Evolutionary conservation across 2,113 vertebrate genomes (phyloP).

Genomic region (Himantopus leucocephalus): DNA sequence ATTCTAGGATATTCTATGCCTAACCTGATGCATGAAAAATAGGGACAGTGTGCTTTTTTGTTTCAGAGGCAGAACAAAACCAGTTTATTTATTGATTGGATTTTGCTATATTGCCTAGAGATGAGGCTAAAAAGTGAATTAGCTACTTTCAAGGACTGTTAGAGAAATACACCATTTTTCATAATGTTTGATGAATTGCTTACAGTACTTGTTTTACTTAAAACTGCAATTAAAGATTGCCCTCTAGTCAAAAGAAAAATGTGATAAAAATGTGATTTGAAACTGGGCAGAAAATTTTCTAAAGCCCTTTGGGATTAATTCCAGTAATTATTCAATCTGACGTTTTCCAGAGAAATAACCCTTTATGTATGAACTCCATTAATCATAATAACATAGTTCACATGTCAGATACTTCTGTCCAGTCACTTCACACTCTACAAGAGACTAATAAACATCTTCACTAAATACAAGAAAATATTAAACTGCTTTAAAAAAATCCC

Average conservation of each 20-base stretch:
- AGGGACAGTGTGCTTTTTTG: background rate
- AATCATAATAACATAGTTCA: slow-evolving; percentile 53
- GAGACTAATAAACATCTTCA: slow-evolving; percentile 18
- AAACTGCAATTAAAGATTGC: slow-evolving; percentile 66
- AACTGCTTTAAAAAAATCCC: background rate
- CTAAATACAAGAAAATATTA: background rate
- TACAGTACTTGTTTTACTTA: slow-evolving; percentile 58
- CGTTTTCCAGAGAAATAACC: slow-evolving; percentile 46
- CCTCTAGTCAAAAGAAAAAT: slow-evolving; percentile 62
- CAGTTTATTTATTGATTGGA: slow-evolving; percentile 1
- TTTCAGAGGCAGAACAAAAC: slow-evolving; percentile 17
- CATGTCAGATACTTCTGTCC: slow-evolving; percentile 42
- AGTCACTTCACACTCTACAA: background rate
- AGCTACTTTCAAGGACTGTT: slow-evolving; percentile 36
- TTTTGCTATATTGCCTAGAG: slow-evolving; percentile 32
- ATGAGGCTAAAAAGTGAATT: slow-evolving; percentile 31
- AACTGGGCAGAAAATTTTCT: slow-evolving; percentile 39
- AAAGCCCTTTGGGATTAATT: slow-evolving; percentile 58
- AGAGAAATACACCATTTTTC: slow-evolving; percentile 53
- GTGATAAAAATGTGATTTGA: slow-evolving; percentile 50
- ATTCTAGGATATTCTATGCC: background rate
- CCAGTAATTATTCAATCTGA: slow-evolving; percentile 54
- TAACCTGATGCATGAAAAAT: background rate
- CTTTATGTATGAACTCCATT: slow-evolving; percentile 42
- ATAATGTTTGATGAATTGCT: slow-evolving; percentile 56